Base-by-base conservation (phyloP, 2,888 invertebrate genomes). In the Deroplatys truncata region DNA sequence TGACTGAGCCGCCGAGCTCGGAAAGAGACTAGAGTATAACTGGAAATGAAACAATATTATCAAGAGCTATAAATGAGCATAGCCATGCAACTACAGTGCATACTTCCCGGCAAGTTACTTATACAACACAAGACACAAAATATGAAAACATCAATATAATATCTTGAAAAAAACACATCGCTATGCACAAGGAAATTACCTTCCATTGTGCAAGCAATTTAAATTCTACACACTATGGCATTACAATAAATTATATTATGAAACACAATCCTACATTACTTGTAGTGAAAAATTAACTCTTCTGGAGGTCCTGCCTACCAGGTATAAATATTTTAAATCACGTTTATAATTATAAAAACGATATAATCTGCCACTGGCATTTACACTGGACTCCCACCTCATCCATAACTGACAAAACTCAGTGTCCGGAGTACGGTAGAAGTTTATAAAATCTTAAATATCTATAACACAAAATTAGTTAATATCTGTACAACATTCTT, bases 171-270 rank as follows among this genome's bases (percentile, higher is more conserved):
- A 72, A 20, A 72, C 56, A 20, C 20, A 72, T 72, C 5, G 20
- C 56, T 72, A 7, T 72, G 56, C 56, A 72, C 56, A 72, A 72
- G 94, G 94, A 94, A 94, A 94, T 94, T 94, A 94, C 94, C 94
- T 94, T 94, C 94, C 94, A 84, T 56, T 56, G 29, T 31, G 20
- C 84, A 35, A 72, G 83, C 83, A n/a, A 25, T 29, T 35, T 28
- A 31, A 82, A 28, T 29, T n/a, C 82, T 86, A 86, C 29, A 86
- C 49, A 29, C 86, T 86, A 86, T 28, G 28, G 29, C 72, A 86
- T 87, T 87, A 87, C 85, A 49, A 28, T 49, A 85, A 49, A 85
- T 49, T 28, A 49, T 85, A 85, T 49, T 20, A 72, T 20, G 3
- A 72, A 72, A 72, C 56, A 72, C 20, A 72, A 15, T 72, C 25